These are phyloP conservation scores for Steinernema hermaphroditum DNA, from an alignment of 2,888 invertebrate genomes.

Conservation along the genomic window DNA sequence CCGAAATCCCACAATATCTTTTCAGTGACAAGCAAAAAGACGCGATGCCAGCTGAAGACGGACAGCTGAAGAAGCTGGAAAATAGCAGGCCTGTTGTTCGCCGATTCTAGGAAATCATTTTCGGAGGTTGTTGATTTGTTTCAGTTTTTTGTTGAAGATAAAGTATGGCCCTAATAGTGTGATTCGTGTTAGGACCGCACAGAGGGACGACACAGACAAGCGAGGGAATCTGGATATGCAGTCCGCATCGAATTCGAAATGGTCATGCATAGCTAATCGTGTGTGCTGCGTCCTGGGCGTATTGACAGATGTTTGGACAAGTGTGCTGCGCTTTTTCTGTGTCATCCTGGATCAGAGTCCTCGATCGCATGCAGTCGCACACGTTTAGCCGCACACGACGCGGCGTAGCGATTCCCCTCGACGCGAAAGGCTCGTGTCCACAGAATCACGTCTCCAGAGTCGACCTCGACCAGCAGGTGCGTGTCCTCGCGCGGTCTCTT, in stretches of 20 bases:
- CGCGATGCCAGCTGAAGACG: background rate
- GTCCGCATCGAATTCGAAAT: background rate
- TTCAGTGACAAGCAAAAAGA: background rate
- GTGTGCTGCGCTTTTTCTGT: background rate
- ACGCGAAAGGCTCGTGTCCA: background rate
- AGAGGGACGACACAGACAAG: background rate
- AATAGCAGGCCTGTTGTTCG: background rate
- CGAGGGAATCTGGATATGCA: background rate
- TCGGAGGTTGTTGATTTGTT: background rate
- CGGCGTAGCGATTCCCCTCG: slow-evolving; percentile 16
- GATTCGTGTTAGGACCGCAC: background rate
- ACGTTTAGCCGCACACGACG: slow-evolving; percentile 17
- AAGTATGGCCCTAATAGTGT: background rate
- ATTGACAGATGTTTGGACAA: slow-evolving; percentile 21
- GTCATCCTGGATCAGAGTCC: background rate
- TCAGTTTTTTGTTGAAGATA: too few species aligned
- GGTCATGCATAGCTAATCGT: slow-evolving; percentile 3
- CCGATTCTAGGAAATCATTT: background rate
- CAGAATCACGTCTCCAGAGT: background rate
- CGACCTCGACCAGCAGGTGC: slow-evolving; percentile 9
- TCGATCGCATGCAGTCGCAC: slow-evolving; percentile 25
- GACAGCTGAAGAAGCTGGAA: background rate
- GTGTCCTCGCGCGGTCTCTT: background rate
- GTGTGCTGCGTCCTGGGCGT: background rate
- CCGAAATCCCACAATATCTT: too few species aligned